A percentile compares a stretch with the other conserved stretches of the same genome.
Conservation (phyloP, 92 coral and sea anemone genomes). For the Epizoanthus fatuus region DNA sequence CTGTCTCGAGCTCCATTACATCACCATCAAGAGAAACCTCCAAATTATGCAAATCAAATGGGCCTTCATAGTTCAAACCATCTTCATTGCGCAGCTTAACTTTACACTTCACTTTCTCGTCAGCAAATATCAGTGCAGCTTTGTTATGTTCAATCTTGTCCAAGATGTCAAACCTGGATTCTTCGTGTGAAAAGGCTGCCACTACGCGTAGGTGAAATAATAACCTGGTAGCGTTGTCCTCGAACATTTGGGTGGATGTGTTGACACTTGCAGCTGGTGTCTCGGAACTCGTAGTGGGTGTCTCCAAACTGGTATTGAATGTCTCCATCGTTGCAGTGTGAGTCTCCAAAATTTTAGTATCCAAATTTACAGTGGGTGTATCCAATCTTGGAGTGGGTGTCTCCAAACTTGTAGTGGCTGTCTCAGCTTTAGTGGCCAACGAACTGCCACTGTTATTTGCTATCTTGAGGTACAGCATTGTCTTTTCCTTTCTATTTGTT, state of each 20-base stretch:
- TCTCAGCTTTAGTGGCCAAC: no score
- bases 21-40: neutral
- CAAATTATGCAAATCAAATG: neutral
- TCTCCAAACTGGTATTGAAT: no score
- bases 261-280: neutral
- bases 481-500: neutral
- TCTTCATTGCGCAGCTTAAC: slow-evolving; percentile 14
- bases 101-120: slow-evolving; percentile 3
- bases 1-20: neutral
- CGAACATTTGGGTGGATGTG: no score
- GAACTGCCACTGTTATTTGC: neutral
- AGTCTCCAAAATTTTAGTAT: no score
- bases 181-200: slow-evolving; percentile 1
- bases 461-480: neutral
- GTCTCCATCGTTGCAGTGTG: no score
- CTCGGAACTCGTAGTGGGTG: no score
- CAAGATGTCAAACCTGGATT: slow-evolving; percentile 17
- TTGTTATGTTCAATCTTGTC: neutral
- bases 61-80: slow-evolving; percentile 2
- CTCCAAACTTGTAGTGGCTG: no score
- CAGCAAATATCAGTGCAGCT: slow-evolving; percentile 5
- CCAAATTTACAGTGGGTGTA: neutral
- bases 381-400: no score
- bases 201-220: slow-evolving; percentile 6
- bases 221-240: neutral